phyloP scores from a whole-genome alignment of 2,797 vertebrate genomes.

The Picus viridis region DNA sequence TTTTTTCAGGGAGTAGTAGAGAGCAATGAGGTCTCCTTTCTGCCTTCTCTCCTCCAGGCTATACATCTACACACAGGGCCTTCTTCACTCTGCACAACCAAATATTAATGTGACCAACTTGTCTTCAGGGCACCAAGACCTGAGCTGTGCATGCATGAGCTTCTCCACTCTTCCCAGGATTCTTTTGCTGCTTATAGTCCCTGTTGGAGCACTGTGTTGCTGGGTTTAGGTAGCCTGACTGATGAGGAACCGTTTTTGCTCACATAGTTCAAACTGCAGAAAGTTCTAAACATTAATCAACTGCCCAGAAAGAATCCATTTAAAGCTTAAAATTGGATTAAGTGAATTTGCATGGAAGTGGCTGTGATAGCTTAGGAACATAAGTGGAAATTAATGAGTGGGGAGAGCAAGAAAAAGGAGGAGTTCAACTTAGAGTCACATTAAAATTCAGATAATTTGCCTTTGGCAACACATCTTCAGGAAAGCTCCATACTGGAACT shows the following conservation, averaged over 20 bases:
- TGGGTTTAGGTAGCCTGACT: not conserved
- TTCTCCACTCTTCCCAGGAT: not conserved
- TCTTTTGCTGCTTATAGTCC: not conserved
- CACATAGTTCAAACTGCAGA: not conserved
- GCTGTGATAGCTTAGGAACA: not conserved
- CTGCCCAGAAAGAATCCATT: not conserved
- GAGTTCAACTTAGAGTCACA: not conserved
- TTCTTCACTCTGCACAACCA: not conserved
- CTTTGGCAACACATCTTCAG: not conserved
- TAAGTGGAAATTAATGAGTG: accelerated
- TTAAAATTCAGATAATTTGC: not conserved
- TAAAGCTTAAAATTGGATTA: not conserved
- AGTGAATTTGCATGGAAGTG: not conserved
- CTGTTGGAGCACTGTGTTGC: accelerated
- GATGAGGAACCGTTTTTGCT: not conserved
- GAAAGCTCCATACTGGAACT: not conserved
- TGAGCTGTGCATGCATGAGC: not conserved
- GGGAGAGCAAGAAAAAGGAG: not conserved
- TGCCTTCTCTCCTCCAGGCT: no score
- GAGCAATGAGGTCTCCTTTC: no score
- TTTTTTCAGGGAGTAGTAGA: no score
- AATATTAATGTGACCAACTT: accelerated
- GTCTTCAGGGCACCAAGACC: not conserved
- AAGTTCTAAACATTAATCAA: not conserved
- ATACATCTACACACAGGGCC: no score